Conservation (phyloP, 2,797 vertebrate genomes). For the Borostomias antarcticus region DNA sequence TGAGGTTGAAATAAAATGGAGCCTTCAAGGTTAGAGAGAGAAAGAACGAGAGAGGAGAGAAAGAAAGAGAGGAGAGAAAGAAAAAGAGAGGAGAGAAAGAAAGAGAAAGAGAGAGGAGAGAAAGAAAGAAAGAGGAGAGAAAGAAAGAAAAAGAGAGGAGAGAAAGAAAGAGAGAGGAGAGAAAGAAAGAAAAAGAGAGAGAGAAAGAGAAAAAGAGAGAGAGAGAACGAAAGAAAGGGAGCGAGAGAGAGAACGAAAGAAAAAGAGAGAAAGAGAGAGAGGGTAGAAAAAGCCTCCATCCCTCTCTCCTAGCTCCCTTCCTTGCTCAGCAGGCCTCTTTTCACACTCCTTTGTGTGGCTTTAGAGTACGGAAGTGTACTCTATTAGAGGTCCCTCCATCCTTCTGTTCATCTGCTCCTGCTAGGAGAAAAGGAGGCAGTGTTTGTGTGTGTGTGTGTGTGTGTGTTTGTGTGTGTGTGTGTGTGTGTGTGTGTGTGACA, state of each 20-base stretch:
- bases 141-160: too few species aligned
- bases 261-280: conserved; percentile 35
- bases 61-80: too few species aligned
- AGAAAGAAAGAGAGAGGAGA: too few species aligned
- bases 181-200: too few species aligned
- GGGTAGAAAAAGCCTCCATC: conserved; percentile 55
- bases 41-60: not conserved
- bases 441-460: conserved; percentile 35
- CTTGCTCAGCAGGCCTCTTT: conserved; percentile 52
- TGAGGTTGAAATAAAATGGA: not conserved
- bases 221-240: conserved; percentile 45
- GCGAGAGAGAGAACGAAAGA: conserved; percentile 46
- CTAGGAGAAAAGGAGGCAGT: conserved; percentile 26
- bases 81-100: too few species aligned
- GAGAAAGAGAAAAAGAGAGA: not conserved
- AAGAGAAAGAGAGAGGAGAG: too few species aligned
- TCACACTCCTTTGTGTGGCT: conserved; percentile 65
- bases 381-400: conserved; percentile 46
- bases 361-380: conserved; percentile 36
- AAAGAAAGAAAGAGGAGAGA: too few species aligned
- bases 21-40: conserved; percentile 5
- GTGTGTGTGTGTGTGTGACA: not conserved
- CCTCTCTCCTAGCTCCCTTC: conserved; percentile 46
- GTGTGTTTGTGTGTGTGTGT: not conserved
- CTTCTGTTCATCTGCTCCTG: conserved; percentile 41